Evolutionary conservation across 1,140 invertebrate genomes (phyloP), one percentile per base, ranked within the genome.

Genomic region (Popillia japonica): DNA sequence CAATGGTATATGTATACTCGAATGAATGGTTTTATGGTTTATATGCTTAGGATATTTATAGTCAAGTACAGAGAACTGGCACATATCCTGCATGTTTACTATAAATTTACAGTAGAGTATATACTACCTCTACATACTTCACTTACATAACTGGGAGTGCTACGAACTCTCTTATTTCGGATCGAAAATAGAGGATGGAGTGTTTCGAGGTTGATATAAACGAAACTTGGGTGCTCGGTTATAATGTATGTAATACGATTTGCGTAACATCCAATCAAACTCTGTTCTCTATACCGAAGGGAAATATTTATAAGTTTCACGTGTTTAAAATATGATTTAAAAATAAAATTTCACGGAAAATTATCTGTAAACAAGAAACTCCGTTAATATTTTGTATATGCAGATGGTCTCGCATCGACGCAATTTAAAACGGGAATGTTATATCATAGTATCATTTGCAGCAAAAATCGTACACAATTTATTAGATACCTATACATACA

Each of bases 31-130:
- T n/a, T n/a, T 34, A 34, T 34, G 27, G 27, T 34, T 34, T 34
- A 34, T 34, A 34, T 34, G 27, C 27, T 34, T 4, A 4, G 27
- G 27, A 34, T 55, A 55, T 55, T 55, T 55, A 55, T 55, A 55
- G 48, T n/a, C n/a, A 55, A 55, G 48, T 48, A 48, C 14, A 17
- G 14, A 17, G 48, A 55, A 55, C 42, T 10, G 8, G 42, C n/a
- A 55, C 48, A 55, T 44, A 44, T 44, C 42, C 48, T 55, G 48
- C 48, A 55, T 55, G 48, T 55, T 55, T 55, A 55, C 48, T 55
- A 55, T 55, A 55, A 55, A 55, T 55, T 55, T 55, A 55, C 48
- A 55, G 10, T 7, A 55, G 27, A 34, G 27, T 34, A 34, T 34
- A 1, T 34, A 34, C 27, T 34, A 34, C 27, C 27, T 34, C 1